Evolutionary conservation across 2,888 invertebrate species (phyloP), one percentile per base, ranked within the genome.

Genomic region (Polydrusus pterygomalis): DNA sequence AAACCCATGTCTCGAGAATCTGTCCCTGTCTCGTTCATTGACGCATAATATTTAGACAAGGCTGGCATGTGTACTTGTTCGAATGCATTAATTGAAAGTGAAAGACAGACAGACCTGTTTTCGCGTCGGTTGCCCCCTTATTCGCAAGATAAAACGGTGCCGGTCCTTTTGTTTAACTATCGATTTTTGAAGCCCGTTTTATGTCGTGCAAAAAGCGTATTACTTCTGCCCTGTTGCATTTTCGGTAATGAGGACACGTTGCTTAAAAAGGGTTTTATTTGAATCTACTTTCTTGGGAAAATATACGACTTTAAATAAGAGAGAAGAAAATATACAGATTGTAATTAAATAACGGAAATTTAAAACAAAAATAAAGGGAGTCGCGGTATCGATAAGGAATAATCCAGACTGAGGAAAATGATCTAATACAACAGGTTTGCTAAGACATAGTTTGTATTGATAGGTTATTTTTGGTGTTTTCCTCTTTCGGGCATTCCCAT

Each of bases 191-290:
- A 38, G 38, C 58, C 38, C 38, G 58, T 60, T 60, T 60, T 38
- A 60, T 60, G 58, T 60, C 58, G 58, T 38, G 58, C 58, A 60
- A 60, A 60, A 60, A 38, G 58, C 17, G 58, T 38, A 38, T 60
- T 60, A 60, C 18, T 60, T 60, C 58, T 60, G 58, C 58, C 58
- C 58, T 60, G 38, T 60, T 60, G 58, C 58, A 60, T 38, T 60
- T 38, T 60, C 58, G 18, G 58, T 60, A 60, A 60, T 60, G 58
- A 60, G 58, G 18, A 60, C 58, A 38, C 38, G 58, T 6, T 60
- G 58, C 17, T 38, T 11, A 11, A 60, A 60, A 56, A 60, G 40
- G 58, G 58, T 38, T 60, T 60, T 60, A 60, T 60, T 60, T 18
- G 58, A 60, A 60, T 60, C 38, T 60, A 38, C 54, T 60, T 58